phyloP scores from a whole-genome alignment of 1,140 invertebrate genomes.

The Rhynchophorus ferrugineus region DNA sequence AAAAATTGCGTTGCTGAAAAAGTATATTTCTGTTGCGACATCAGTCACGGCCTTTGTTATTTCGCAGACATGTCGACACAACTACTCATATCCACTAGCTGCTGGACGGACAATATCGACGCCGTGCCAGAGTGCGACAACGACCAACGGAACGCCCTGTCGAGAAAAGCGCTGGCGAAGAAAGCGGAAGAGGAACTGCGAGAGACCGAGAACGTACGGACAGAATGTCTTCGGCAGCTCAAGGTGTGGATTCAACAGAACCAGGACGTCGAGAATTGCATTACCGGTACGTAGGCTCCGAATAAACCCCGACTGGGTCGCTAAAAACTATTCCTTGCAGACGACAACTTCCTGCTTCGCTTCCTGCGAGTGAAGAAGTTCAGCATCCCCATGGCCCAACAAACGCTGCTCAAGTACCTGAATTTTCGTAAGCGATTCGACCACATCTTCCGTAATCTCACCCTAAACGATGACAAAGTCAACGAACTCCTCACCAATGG shows the following conservation, averaged over 20 bases:
- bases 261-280: conserved; percentile 55
- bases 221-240: conserved; percentile 54
- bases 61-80: conserved; percentile 20
- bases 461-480: conserved; percentile 55
- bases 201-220: conserved; percentile 51
- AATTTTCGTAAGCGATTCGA: conserved; percentile 60
- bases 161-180: conserved; percentile 42
- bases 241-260: conserved; percentile 62
- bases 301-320: not conserved
- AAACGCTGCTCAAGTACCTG: conserved; percentile 71
- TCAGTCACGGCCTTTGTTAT: not conserved
- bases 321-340: conserved; percentile 39
- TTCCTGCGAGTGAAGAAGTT: conserved; percentile 74
- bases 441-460: conserved; percentile 55
- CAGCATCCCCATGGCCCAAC: conserved; percentile 69
- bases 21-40: no score
- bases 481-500: conserved; percentile 57
- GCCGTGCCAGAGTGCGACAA: conserved; percentile 6
- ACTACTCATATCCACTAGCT: conserved; percentile 29
- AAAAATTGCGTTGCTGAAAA: no score
- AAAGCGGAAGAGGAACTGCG: conserved; percentile 55
- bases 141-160: conserved; percentile 17
- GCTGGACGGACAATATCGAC: no score
- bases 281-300: conserved; percentile 44
- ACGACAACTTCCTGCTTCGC: conserved; percentile 64